Evolutionary conservation across 1,140 invertebrate species (phyloP), one percentile per base, ranked within the genome.

Genomic region (Philotrypesis tridentata): DNA sequence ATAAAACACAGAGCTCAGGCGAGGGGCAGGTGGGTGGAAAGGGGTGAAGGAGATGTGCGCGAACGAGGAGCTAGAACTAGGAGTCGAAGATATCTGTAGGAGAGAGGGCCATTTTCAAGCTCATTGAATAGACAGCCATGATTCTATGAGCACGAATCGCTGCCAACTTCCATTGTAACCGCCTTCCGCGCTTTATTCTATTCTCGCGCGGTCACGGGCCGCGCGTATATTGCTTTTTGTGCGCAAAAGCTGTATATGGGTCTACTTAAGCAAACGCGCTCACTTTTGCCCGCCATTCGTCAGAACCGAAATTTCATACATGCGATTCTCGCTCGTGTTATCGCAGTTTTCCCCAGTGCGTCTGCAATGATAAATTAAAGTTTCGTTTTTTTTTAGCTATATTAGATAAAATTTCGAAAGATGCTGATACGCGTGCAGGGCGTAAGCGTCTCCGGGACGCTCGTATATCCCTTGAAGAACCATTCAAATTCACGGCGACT

Each of bases 121-220:
- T 91, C 90, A 91, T 92, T 92, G 90, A 92, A 92, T 91, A 91
- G 90, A 91, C 90, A 90, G 90, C 88, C 89, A 90, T 90, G 91
- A 91, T 91, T 91, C 90, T 89, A 91, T 89, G 90, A 91, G 88
- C 89, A 83, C 87, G 87, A 87, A 91, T 87, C 89, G 90, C 48
- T 92, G 91, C 91, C 91, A 92, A 92, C 89, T 92, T 88, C 33
- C 87, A 92, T 92, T 91, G 90, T 91, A 90, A 85, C 88, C n/a
- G 87, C 86, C 86, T 90, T 84, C 84, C 83, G 87, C 86, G 89
- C 87, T 91, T 91, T 90, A 91, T 90, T 90, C 87, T 86, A 37
- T 37, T 55, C 85, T 88, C 23, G 7, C 23, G 12, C 40, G 37
- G 9, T 4, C 48, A 55, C 48, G 48, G 21, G 5, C 48, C 48